Evolutionary conservation across 2,113 vertebrate species (phyloP).

Genomic region (Engystomops pustulosus): DNA sequence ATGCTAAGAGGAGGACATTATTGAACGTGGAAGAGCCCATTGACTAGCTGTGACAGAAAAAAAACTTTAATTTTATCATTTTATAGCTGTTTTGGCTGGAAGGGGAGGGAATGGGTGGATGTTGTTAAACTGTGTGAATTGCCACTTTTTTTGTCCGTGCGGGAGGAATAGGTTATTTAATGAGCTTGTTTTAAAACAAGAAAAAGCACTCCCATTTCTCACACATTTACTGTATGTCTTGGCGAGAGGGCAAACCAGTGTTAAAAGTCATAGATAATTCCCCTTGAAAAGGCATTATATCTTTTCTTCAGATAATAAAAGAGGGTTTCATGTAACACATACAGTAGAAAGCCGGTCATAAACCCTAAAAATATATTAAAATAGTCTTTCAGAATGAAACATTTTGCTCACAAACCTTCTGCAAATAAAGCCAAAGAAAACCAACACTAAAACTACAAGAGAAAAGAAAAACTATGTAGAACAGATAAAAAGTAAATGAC

Average conservation of each 20-base stretch:
- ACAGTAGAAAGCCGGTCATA: not conserved
- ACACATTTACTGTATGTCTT: slow-evolving; percentile 39
- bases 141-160: slow-evolving; percentile 5
- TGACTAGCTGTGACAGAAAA: slow-evolving; percentile 66
- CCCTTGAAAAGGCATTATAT: not conserved
- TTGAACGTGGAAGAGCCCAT: slow-evolving; percentile 69
- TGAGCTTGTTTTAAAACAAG: slow-evolving; percentile 52
- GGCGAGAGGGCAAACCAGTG: slow-evolving; percentile 22
- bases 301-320: not conserved
- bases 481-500: slow-evolving; percentile 20
- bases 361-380: not conserved
- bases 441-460: not conserved
- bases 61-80: slow-evolving; percentile 66
- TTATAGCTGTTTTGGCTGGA: slow-evolving; percentile 67
- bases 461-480: slow-evolving; percentile 18
- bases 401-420: not conserved
- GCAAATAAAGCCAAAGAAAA: slow-evolving; percentile 12
- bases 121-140: slow-evolving; percentile 72
- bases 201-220: slow-evolving; percentile 39
- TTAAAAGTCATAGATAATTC: slow-evolving; percentile 15
- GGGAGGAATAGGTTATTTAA: slow-evolving; percentile 48
- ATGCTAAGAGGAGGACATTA: slow-evolving; percentile 72
- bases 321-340: not conserved
- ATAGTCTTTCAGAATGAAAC: too few relatives aligned
- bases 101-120: slow-evolving; percentile 60